A percentile compares a stretch with the other conserved stretches of the same genome.
phyloP scores from a whole-genome alignment of 2,113 vertebrate genomes.

The Oncorhynchus mykiss region DNA sequence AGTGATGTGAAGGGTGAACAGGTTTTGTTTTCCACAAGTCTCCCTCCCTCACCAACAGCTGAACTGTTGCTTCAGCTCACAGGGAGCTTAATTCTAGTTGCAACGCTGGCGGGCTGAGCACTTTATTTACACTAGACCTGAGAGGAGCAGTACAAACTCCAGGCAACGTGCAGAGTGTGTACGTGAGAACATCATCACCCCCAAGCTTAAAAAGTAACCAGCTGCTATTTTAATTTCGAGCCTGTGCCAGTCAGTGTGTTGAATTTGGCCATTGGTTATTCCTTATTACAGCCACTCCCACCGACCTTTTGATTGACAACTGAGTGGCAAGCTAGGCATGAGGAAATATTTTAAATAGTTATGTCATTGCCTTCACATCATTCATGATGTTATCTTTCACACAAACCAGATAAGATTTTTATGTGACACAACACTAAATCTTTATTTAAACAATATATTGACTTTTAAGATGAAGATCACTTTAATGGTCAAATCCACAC shows the following conservation, averaged over 20 bases:
- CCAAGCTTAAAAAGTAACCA: constrained; percentile 69
- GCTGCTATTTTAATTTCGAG: constrained; percentile 78
- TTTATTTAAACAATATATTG: not conserved
- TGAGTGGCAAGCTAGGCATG: not conserved
- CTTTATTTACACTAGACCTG: constrained; percentile 27
- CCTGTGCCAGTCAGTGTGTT: constrained; percentile 68
- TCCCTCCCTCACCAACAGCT: too few species aligned
- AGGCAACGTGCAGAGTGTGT: constrained; percentile 52
- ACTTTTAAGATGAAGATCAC: not conserved
- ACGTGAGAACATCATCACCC: constrained; percentile 78
- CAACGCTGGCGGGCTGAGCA: constrained; percentile 15
- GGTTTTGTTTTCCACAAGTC: too few species aligned
- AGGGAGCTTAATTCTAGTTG: constrained; percentile 29
- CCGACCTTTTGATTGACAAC: not conserved
- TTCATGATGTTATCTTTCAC: not conserved
- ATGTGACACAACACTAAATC: too few species aligned
- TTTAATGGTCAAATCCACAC: too few species aligned
- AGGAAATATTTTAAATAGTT: not conserved
- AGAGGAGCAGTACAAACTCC: constrained; percentile 24
- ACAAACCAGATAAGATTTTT: not conserved
- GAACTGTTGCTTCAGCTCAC: not conserved
- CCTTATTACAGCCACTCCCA: not conserved
- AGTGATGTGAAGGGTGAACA: too few species aligned
- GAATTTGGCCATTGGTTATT: constrained; percentile 25
- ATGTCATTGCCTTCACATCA: not conserved